Evolutionary conservation across 2,888 invertebrate species (phyloP).

Genomic region (Drosophila multiciliata): DNA sequence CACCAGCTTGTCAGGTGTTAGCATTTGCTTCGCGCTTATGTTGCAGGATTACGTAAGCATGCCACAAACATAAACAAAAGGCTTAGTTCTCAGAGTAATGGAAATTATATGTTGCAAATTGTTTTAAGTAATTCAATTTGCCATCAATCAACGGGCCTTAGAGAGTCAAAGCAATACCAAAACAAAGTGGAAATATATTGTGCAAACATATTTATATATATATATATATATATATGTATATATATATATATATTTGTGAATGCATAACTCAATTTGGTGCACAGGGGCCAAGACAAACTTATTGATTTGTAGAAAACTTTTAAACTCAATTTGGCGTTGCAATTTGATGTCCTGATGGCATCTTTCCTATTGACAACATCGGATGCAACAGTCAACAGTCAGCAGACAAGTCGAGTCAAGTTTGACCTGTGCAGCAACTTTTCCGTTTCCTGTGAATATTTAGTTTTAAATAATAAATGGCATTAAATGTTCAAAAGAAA

Average conservation of each 20-base stretch:
- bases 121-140: slow-evolving; percentile 70
- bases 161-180: slow-evolving; percentile 28
- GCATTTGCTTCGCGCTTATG: slow-evolving; percentile 31
- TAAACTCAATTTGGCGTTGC: slow-evolving; percentile 74
- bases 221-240: neutral
- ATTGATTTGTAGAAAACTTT: slow-evolving; percentile 77
- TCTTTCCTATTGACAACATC: slow-evolving; percentile 22
- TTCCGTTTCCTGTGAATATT: slow-evolving; percentile 45
- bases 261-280: slow-evolving; percentile 67
- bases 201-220: neutral
- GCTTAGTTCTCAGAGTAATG: slow-evolving; percentile 17
- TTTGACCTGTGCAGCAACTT: slow-evolving; percentile 53
- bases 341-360: slow-evolving; percentile 54
- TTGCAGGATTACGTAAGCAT: slow-evolving; percentile 43
- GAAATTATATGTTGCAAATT: slow-evolving; percentile 71
- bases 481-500: slow-evolving; percentile 45
- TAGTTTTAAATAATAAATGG: slow-evolving; percentile 73
- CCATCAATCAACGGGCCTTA: slow-evolving; percentile 54
- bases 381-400: slow-evolving; percentile 75
- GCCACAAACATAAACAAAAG: slow-evolving; percentile 44
- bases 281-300: slow-evolving; percentile 62
- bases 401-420: slow-evolving; percentile 30
- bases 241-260: slow-evolving; percentile 14
- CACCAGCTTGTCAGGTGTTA: slow-evolving; percentile 57
- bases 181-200: neutral